Evolutionary conservation across 1,140 invertebrate genomes (phyloP), one percentile per base, ranked within the genome.

Genomic region (Trachymyrmex septentrionalis): DNA sequence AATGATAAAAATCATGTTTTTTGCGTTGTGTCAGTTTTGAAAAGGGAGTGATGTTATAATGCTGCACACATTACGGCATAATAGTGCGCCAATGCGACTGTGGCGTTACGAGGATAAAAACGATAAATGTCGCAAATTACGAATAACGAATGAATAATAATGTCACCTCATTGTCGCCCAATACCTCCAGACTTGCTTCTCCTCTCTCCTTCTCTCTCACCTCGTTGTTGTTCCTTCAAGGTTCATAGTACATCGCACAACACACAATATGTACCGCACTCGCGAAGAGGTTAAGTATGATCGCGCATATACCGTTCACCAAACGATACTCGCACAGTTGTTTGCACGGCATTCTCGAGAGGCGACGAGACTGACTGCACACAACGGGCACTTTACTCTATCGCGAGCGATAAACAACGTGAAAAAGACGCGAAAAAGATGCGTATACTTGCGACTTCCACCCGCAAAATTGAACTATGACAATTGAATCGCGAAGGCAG

Each of bases 321-420:
- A 69, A 50, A 50, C 44, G 66, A 48, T 69, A 48, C 21, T 50
- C 44, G 66, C 21, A 24, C 21, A 6, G 21, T 21, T 69, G 38
- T 50, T 69, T 69, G 66, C 66, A 67, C 64, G 64, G 64, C 64
- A 27, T 21, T 69, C 14, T 21, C 38, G 38, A 69, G 66, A 69
- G 5, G 66, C 38, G 12, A 69, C 38, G 21, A 69, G 38, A 12
- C 34, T 6, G 34, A 67, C 64, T 34, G 10, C 34, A 67, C 64
- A 44, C n/a, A 38, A n/a, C 10, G 64, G n/a, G 64, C 64, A 21
- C n/a, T 67, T 67, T 69, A 19, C 14, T 50, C 21, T 27, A 69
- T 27, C 21, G 66, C 38, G 66, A 50, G 14, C 66, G 38, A 50
- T 0, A 5, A 24, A 24, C 14, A 24, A 3, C 2, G 38, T 14